Evolutionary conservation across 2,797 vertebrate species (phyloP).

Genomic region (Alcedo atthis): DNA sequence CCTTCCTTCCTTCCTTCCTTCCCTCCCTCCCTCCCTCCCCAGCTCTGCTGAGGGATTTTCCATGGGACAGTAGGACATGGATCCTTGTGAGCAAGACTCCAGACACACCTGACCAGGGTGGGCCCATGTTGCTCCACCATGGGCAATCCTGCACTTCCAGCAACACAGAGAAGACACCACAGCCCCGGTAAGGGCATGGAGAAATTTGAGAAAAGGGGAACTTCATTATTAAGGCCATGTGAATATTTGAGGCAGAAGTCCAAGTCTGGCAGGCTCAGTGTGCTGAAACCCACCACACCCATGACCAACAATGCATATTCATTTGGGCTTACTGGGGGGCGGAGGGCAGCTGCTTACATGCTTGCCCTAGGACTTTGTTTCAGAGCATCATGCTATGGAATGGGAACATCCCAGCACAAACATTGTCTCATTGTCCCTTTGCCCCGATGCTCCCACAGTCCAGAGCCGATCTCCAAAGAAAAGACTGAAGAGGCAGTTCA

Average conservation of each 20-base stretch:
- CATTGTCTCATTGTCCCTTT: constrained; percentile 1
- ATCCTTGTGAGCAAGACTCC: not conserved
- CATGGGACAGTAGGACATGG: fast-evolving
- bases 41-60: not conserved
- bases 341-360: not conserved
- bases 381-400: not conserved
- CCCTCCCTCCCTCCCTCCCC: not conserved
- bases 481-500: not conserved
- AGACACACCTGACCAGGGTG: not conserved
- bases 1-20: no score
- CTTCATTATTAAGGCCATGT: not conserved
- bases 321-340: fast-evolving
- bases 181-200: not conserved
- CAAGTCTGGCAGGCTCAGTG: not conserved
- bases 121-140: fast-evolving
- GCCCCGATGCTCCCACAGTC: not conserved
- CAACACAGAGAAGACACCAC: not conserved
- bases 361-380: not conserved
- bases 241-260: not conserved
- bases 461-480: not conserved
- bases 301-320: constrained; percentile 26
- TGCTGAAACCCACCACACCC: constrained; percentile 14
- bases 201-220: not conserved
- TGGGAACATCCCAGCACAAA: not conserved
- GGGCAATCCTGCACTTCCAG: fast-evolving